phyloP scores from a whole-genome alignment of 2,797 vertebrate species.

The Stomatorhinus walkeri region DNA sequence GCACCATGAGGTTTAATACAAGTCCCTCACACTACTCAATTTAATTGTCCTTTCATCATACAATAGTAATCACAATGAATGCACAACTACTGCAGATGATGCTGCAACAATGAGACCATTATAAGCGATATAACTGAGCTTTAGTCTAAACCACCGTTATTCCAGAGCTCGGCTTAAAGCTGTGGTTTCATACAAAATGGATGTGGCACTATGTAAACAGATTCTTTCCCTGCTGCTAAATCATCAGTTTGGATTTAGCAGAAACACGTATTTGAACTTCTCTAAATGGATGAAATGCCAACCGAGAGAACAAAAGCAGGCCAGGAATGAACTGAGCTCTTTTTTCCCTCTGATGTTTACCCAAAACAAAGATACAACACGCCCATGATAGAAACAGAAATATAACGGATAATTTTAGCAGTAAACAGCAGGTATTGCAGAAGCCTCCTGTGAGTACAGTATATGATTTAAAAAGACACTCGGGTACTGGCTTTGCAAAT shows the following conservation, averaged over 20 bases:
- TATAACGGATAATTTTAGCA: slow-evolving; percentile 48
- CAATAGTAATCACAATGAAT: slow-evolving; percentile 39
- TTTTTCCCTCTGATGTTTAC: background rate
- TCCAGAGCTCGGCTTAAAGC: background rate
- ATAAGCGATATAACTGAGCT: slow-evolving; percentile 23
- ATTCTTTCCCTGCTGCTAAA: slow-evolving; percentile 4
- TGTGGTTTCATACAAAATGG: background rate
- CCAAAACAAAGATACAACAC: slow-evolving; percentile 24
- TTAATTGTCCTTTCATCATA: slow-evolving; percentile 50
- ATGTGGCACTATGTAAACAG: background rate
- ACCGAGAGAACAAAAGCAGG: slow-evolving; percentile 13
- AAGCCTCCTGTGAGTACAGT: slow-evolving; percentile 47
- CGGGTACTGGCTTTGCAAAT: slow-evolving; percentile 55
- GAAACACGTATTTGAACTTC: slow-evolving; percentile 12
- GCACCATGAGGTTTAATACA: slow-evolving; percentile 28
- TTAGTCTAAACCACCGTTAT: background rate
- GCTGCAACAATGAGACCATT: slow-evolving; percentile 10
- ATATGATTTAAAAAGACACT: slow-evolving; percentile 56
- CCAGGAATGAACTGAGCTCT: background rate
- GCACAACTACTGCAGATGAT: slow-evolving; percentile 41
- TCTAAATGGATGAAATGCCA: slow-evolving; percentile 3
- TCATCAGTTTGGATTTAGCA: background rate
- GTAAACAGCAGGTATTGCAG: slow-evolving; percentile 53
- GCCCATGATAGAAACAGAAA: slow-evolving; percentile 32
- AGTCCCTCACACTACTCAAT: slow-evolving; percentile 39